Evolutionary conservation across 2,113 vertebrate genomes (phyloP).

Genomic region (Gallinago jamesoni): DNA sequence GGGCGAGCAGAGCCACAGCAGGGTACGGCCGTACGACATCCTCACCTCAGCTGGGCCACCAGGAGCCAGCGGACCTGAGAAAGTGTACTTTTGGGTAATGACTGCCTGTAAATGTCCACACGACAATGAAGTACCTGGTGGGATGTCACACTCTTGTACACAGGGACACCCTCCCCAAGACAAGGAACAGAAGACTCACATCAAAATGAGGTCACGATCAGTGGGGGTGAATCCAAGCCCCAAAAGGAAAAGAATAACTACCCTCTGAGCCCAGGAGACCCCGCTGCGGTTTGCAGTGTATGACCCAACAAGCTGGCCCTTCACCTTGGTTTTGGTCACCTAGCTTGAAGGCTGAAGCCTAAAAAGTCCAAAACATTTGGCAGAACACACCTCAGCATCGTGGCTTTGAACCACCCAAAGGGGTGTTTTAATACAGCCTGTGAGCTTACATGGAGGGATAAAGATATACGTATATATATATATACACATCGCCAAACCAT

Average conservation of each 20-base stretch:
- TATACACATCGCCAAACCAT: background rate
- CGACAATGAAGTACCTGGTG: background rate
- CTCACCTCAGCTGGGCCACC: background rate
- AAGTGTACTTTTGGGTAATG: background rate
- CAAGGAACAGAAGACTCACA: background rate
- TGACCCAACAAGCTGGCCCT: background rate
- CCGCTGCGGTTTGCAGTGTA: background rate
- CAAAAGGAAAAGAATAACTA: background rate
- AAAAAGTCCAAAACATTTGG: background rate
- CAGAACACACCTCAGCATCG: background rate
- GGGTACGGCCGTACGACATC: background rate
- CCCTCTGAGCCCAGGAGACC: background rate
- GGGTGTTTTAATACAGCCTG: background rate
- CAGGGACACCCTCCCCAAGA: background rate
- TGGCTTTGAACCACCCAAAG: background rate
- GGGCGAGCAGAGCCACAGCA: background rate
- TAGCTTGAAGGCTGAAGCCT: background rate
- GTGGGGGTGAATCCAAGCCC: background rate
- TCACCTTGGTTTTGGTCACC: background rate
- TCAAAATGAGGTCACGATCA: background rate
- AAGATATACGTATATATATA: background rate
- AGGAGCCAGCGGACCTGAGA: background rate
- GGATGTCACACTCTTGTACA: background rate
- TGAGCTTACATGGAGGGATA: background rate
- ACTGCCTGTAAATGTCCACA: background rate